These are phyloP conservation scores for Chironomus riparius DNA, from an alignment of 2,888 invertebrate species.

Conservation along the genomic window DNA sequence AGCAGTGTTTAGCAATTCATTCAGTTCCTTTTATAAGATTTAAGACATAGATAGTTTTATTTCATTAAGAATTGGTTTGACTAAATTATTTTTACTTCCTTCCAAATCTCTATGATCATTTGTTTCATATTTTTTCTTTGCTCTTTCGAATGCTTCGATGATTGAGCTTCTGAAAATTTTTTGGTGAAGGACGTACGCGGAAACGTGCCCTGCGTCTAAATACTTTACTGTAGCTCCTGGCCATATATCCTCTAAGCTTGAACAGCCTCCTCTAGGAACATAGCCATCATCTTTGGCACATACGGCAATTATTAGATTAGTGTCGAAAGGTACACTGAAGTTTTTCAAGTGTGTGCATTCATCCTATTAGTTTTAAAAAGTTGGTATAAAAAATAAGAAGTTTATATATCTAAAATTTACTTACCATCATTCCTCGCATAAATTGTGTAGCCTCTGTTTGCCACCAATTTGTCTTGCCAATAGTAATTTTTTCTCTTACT, in stretches of 20 bases:
- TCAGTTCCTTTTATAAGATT: too few species aligned
- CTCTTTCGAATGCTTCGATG: slow-evolving; percentile 64
- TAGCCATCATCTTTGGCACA: slow-evolving; percentile 85
- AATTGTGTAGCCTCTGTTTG: slow-evolving; percentile 79
- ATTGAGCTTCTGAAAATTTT: slow-evolving; percentile 65
- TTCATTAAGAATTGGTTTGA: too few species aligned
- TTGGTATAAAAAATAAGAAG: too few species aligned
- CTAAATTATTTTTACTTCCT: too few species aligned
- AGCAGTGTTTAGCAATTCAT: too few species aligned
- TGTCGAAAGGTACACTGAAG: slow-evolving; percentile 80
- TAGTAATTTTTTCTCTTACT: slow-evolving; percentile 43
- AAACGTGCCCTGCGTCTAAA: slow-evolving; percentile 82
- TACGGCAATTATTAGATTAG: slow-evolving; percentile 82
- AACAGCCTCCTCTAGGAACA: slow-evolving; percentile 76
- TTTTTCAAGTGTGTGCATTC: slow-evolving; percentile 95
- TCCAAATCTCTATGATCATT: background rate
- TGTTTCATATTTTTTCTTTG: slow-evolving; percentile 45
- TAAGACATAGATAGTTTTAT: too few species aligned
- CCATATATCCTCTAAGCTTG: slow-evolving; percentile 82
- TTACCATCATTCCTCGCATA: slow-evolving; percentile 61
- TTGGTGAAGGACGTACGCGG: slow-evolving; percentile 79
- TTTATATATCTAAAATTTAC: too few species aligned
- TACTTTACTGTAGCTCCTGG: slow-evolving; percentile 83
- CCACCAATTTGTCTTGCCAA: slow-evolving; percentile 56
- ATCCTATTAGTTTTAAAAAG: too few species aligned